Conservation (phyloP, 2,888 invertebrate species). For the Pterostichus madidus region DNA sequence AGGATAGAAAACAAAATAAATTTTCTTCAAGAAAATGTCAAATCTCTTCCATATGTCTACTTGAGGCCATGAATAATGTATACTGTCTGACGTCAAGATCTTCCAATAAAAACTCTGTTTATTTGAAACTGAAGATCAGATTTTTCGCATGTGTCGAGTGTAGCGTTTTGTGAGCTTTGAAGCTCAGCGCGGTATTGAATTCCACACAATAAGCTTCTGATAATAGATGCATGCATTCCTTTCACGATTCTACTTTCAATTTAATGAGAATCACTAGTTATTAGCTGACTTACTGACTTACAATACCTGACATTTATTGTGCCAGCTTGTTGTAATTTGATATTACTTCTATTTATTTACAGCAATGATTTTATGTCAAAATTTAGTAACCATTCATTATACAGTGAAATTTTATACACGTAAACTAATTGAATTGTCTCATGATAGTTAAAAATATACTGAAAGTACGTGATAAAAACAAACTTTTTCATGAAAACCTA, state of each 20-base stretch:
- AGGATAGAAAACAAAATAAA: neutral
- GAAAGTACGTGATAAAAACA: too few relatives aligned
- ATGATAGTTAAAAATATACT: too few relatives aligned
- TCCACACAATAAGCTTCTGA: neutral
- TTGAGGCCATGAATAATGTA: neutral
- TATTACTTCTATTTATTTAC: too few relatives aligned
- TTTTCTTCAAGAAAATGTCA: neutral
- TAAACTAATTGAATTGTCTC: neutral
- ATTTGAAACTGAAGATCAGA: neutral
- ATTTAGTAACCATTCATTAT: too few relatives aligned
- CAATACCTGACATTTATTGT: neutral
- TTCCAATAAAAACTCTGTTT: constrained; percentile 1
- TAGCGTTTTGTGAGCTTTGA: neutral
- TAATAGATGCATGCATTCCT: neutral
- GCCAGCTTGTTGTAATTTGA: neutral
- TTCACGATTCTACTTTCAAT: neutral
- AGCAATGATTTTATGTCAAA: too few relatives aligned
- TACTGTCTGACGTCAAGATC: neutral
- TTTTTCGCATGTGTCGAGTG: neutral
- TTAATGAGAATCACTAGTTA: neutral
- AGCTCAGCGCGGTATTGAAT: neutral
- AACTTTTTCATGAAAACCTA: too few relatives aligned
- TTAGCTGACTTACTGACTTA: neutral
- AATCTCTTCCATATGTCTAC: neutral
- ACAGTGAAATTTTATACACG: neutral